Conservation (phyloP, 2,888 invertebrate species). For the Tridacna gigas region DNA sequence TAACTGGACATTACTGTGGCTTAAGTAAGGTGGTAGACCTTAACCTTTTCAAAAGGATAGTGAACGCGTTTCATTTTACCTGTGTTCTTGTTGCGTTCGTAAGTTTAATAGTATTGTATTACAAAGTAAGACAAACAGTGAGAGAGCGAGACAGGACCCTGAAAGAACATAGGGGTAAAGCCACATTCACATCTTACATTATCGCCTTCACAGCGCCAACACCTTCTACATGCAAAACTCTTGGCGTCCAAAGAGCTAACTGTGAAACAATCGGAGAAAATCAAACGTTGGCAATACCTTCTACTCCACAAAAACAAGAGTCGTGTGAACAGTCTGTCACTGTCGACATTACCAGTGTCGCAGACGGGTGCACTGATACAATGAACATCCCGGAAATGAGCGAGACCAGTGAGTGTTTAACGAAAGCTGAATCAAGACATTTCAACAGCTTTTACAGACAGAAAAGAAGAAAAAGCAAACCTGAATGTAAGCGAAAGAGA, state of each 20-base stretch:
- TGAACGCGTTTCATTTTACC: neutral
- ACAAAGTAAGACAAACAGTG: neutral
- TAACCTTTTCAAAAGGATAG: neutral
- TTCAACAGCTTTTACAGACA: neutral
- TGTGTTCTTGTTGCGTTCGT: neutral
- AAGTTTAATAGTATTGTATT: neutral
- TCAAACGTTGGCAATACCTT: neutral
- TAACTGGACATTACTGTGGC: constrained; percentile 12
- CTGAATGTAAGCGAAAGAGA: neutral
- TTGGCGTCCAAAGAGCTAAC: neutral
- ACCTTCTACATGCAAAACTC: neutral
- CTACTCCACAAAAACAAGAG: too few relatives aligned
- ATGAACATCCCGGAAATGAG: neutral
- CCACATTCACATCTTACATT: constrained; percentile 1
- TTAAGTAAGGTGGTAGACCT: neutral
- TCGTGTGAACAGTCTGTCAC: neutral
- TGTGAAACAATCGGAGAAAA: neutral
- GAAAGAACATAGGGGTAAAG: neutral
- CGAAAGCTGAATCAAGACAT: neutral
- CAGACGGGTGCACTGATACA: neutral
- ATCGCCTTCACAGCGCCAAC: neutral
- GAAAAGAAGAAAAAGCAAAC: neutral
- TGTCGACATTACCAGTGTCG: too few relatives aligned
- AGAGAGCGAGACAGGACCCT: constrained; percentile 1
- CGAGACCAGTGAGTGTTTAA: neutral